Conservation (phyloP, 2,888 invertebrate species). For the Leucania comma region DNA sequence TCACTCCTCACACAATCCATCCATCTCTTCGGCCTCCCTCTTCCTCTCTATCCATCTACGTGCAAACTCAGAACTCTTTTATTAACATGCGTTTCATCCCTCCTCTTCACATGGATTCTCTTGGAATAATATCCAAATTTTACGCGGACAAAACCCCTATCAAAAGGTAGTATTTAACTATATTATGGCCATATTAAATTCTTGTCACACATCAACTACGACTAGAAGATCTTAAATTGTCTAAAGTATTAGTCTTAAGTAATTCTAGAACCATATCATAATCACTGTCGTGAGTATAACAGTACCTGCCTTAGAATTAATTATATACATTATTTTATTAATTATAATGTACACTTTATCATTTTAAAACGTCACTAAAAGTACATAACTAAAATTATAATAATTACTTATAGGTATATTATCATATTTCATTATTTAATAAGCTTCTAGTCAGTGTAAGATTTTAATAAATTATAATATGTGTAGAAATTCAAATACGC, state of each 20-base stretch:
- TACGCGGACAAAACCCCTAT: too few relatives aligned
- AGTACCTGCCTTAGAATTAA: constrained; percentile 64
- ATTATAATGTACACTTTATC: constrained; percentile 6
- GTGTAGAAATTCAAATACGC: constrained; percentile 6
- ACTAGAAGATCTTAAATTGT: neutral
- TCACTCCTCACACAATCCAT: too few relatives aligned
- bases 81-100: too few relatives aligned
- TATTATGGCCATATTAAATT: neutral
- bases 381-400: constrained; percentile 1
- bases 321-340: constrained; percentile 43
- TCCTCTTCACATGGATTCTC: too few relatives aligned
- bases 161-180: too few relatives aligned
- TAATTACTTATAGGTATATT: constrained; percentile 1
- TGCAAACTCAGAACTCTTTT: too few relatives aligned
- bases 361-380: constrained; percentile 28
- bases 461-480: constrained; percentile 1
- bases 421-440: constrained; percentile 5
- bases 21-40: too few relatives aligned
- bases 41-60: too few relatives aligned
- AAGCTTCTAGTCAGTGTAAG: constrained; percentile 43
- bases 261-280: constrained; percentile 57
- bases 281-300: constrained; percentile 48
- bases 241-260: constrained; percentile 9
- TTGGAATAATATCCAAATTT: too few relatives aligned
- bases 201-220: neutral